phyloP scores from a whole-genome alignment of 2,797 vertebrate species.

The Echiichthys vipera region DNA sequence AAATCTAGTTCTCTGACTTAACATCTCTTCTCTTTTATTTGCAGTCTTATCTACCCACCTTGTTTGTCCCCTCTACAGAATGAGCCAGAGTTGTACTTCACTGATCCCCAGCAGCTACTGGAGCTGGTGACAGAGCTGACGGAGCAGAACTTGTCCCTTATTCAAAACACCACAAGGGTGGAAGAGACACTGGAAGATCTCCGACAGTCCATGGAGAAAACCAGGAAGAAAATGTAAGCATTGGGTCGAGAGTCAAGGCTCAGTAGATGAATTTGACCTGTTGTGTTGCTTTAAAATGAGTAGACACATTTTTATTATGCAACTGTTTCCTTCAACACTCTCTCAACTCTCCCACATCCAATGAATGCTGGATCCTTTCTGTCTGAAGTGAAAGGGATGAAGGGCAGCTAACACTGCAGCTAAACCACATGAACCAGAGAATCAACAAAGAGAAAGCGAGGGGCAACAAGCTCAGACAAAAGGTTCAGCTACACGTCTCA shows the following conservation, averaged over 20 bases:
- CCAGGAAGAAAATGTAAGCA: slow-evolving; percentile 84
- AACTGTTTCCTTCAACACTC: background rate
- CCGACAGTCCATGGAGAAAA: slow-evolving; percentile 75
- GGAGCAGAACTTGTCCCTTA: slow-evolving; percentile 90
- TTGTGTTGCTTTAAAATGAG: background rate
- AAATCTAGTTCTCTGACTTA: background rate
- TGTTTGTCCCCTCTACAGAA: slow-evolving; percentile 70
- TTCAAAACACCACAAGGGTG: slow-evolving; percentile 86
- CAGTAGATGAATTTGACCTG: background rate
- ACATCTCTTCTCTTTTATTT: background rate
- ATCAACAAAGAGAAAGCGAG: slow-evolving; percentile 84
- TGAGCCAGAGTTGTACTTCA: slow-evolving; percentile 90
- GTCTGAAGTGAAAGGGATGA: slow-evolving; percentile 86
- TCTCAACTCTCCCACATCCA: background rate
- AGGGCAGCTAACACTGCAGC: slow-evolving; percentile 82
- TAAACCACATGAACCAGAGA: slow-evolving; percentile 74
- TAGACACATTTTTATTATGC: background rate
- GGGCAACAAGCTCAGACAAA: slow-evolving; percentile 84
- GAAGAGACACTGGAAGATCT: slow-evolving; percentile 87
- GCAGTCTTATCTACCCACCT: background rate
- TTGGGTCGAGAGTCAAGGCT: slow-evolving; percentile 43
- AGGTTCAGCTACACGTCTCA: slow-evolving; percentile 84
- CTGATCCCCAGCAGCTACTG: slow-evolving; percentile 90
- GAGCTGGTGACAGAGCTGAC: slow-evolving; percentile 87
- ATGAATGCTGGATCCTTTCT: background rate